Evolutionary conservation across 2,797 vertebrate species (phyloP), one percentile per base, ranked within the genome.

Genomic region (Mallotus villosus): DNA sequence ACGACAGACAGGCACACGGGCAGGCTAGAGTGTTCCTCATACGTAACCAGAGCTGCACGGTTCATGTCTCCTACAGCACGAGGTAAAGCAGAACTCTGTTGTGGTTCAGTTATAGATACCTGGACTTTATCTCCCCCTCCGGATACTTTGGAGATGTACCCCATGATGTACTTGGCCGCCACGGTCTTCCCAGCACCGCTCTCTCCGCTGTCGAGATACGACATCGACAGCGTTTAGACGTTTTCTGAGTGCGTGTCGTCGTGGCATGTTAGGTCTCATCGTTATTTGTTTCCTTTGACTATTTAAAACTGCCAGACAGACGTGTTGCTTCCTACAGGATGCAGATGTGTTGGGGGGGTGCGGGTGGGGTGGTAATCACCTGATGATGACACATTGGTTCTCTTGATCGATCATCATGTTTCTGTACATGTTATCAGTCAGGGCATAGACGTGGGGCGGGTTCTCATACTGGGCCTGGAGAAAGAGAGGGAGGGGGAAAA

Each of bases 161-260:
- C 94, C 97, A 99, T 99, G 85, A 99, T 99, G 86, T 99, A 99
- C 82, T 99, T 99, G 0, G 98, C 98, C 11, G 96, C 98, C 73
- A 99, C 98, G 0, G 98, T 99, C 88, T 99, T 99, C 29, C 98
- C 98, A 0, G 98, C 98, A 0, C 98, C 98, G 0, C 98, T 99
- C 84, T 99, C 98, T 46, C 98, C 97, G 0, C 98, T 98, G 81
- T 1, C 32, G 25, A 34, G 59, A 64, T 9, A 73, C 57, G 24
- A 25, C 37, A 25, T 32, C 24, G 1, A 63, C 58, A 67, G 66
- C 37, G 73, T 21, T 24, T 51, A 25, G 11, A 46, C 24, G 46
- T 12, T 51, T 12, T 51, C 32, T 7, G 16, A 51, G 16, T 51
- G 46, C 16, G 46, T 59, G 55, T 22, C 6, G 4, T 6, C 6